Conservation (phyloP, 2,113 vertebrate species). For the Catharus fuscescens region DNA sequence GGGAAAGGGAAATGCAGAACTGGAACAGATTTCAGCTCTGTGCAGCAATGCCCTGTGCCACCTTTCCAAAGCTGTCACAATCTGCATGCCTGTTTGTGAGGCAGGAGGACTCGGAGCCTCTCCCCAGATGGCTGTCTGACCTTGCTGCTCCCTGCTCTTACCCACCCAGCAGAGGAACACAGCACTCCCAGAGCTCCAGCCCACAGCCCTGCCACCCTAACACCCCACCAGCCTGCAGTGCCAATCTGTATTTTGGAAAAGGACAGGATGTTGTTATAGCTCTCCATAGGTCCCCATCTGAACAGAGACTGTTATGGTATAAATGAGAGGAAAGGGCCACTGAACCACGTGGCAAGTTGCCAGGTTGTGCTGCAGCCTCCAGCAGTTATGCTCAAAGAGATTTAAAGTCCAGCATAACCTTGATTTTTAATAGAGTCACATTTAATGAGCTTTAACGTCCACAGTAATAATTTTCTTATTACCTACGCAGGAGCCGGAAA, state of each 20-base stretch:
- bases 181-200: background rate
- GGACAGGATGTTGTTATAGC: background rate
- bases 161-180: background rate
- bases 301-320: conserved; percentile 15
- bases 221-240: background rate
- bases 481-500: conserved; percentile 55
- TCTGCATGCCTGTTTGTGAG: background rate
- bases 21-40: background rate
- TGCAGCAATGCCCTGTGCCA: background rate
- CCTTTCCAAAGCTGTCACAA: background rate
- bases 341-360: conserved; percentile 50
- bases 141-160: background rate
- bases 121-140: conserved; percentile 1
- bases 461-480: conserved; percentile 74
- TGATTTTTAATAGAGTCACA: conserved; percentile 76
- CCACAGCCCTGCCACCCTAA: background rate
- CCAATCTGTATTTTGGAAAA: background rate
- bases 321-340: conserved; percentile 58
- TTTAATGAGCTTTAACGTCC: conserved; percentile 74
- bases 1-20: background rate
- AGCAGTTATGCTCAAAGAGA: conserved; percentile 63
- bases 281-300: background rate
- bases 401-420: conserved; percentile 75
- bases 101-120: background rate
- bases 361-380: conserved; percentile 60